A percentile compares a stretch with the other conserved stretches of the same genome.
Conservation (phyloP, 1,140 invertebrate genomes). For the Diploscapter pachys region DNA sequence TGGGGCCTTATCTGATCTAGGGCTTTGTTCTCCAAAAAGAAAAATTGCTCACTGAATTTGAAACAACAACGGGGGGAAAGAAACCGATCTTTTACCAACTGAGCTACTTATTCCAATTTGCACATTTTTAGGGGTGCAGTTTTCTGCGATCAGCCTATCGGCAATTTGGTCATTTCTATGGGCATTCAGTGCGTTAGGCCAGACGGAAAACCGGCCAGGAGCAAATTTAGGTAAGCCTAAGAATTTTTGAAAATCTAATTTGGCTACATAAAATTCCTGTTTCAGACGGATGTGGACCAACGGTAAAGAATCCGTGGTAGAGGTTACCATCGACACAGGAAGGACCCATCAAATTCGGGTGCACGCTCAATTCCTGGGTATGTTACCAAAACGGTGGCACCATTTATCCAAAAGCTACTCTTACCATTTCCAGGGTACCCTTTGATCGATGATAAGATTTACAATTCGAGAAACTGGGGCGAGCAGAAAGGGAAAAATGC, state of each 20-base stretch:
- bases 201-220: constrained; percentile 78
- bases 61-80: too few relatives aligned
- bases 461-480: constrained; percentile 86
- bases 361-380: constrained; percentile 93
- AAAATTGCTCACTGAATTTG: too few relatives aligned
- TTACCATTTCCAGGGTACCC: constrained; percentile 72
- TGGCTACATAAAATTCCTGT: not conserved
- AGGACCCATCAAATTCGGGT: constrained; percentile 97
- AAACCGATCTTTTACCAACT: too few relatives aligned
- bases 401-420: constrained; percentile 12
- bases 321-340: constrained; percentile 84
- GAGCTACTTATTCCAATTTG: too few relatives aligned
- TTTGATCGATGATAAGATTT: constrained; percentile 91
- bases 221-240: constrained; percentile 70
- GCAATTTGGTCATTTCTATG: constrained; percentile 88
- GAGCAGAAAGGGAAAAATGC: constrained; percentile 85
- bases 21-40: too few relatives aligned
- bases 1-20: too few relatives aligned
- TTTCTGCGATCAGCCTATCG: constrained; percentile 83
- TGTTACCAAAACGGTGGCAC: constrained; percentile 26
- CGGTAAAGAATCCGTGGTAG: constrained; percentile 80
- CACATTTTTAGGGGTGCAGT: constrained; percentile 71
- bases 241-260: not conserved
- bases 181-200: constrained; percentile 81
- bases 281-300: constrained; percentile 68